Base-by-base conservation (phyloP, 2,113 vertebrate genomes). In the Rhadina sibilatrix region DNA sequence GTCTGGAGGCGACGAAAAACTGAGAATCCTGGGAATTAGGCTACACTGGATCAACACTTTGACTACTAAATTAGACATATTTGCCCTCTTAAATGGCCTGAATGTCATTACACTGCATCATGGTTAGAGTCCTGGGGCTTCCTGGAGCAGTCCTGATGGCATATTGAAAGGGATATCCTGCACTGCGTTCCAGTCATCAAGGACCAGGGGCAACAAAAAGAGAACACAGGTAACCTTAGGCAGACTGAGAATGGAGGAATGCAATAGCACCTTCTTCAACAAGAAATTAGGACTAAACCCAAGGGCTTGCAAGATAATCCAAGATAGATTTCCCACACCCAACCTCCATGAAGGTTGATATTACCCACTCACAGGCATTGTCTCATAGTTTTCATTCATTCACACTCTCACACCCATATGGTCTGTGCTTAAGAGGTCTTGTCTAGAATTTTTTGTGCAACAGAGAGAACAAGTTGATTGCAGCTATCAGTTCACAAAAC, bases 401-500 rank as follows among this genome's bases (percentile, higher is more conserved):
- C 13, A 52, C 25, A 37, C 19, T 77, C 37, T 57, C 38, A 70
- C 12, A 76, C 9, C 15, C 61, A 47, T n/a, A 49, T 44, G 19
- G 35, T 23, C 31, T 33, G 6, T 10, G 7, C 21, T 83, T 37
- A 37, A 65, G n/a, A 87, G 5, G 8, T 54, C 47, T 59, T 78
- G 38, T 17, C 63, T 38, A 44, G 18, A 40, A 77, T 30, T 27
- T 81, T 76, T 18, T 35, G 35, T 40, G 20, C 21, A 59, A 44
- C 27, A 53, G 10, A 33, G 21, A 89, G 28, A 84, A 46, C 11
- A 70, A 61, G 21, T 31, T 31, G 11, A 42, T 30, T 76, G 31
- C 1, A 3, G 13, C 12, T 52, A 37, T 3, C 12, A 60, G 2
- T 53, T 66, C 2, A 1, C 53, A 27, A 82, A 31, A 37, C 10